These are phyloP conservation scores for Syrrhaptes paradoxus DNA, from an alignment of 2,113 vertebrate genomes.

Conservation along the genomic window DNA sequence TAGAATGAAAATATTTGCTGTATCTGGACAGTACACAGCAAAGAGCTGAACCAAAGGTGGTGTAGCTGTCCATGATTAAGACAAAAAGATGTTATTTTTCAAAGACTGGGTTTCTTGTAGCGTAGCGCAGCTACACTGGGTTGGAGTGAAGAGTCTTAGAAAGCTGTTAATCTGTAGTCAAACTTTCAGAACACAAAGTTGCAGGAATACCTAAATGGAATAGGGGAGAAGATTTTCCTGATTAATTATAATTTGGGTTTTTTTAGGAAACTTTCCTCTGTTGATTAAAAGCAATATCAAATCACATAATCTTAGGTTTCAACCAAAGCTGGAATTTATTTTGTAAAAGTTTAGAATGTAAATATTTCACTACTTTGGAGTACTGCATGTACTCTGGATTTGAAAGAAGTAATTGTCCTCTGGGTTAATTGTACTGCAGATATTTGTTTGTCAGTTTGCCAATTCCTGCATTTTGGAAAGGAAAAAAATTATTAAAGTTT, in stretches of 20 bases:
- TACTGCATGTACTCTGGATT: neutral
- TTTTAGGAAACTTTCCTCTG: neutral
- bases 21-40: neutral
- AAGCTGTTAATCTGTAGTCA: neutral
- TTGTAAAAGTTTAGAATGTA: neutral
- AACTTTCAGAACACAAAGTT: neutral
- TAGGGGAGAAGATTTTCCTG: neutral
- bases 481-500: neutral
- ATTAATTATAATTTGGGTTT: neutral
- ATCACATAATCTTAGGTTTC: neutral
- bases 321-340: neutral
- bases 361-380: neutral
- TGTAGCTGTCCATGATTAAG: neutral
- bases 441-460: neutral
- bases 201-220: neutral
- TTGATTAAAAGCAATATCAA: neutral
- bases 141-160: neutral
- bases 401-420: neutral
- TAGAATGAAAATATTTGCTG: neutral
- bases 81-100: neutral
- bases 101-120: neutral
- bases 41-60: neutral
- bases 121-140: neutral
- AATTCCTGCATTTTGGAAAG: neutral
- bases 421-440: neutral